These are phyloP conservation scores for Andrena dorsata DNA, from an alignment of 2,888 invertebrate genomes.

Conservation along the genomic window DNA sequence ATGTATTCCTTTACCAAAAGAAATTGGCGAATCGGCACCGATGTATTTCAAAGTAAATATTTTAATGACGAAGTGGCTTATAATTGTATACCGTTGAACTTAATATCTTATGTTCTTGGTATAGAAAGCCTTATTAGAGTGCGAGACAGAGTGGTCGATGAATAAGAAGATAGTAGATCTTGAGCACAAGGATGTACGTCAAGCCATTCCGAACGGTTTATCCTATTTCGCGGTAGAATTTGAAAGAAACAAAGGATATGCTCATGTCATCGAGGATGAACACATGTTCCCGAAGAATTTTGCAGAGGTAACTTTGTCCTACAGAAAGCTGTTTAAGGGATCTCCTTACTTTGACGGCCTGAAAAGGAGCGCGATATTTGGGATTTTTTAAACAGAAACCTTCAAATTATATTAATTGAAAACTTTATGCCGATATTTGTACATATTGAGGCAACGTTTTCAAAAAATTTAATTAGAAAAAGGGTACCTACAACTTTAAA, in stretches of 20 bases:
- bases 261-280: conserved; percentile 98
- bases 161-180: conserved; percentile 96
- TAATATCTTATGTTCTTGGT: conserved; percentile 30
- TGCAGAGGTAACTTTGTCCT: conserved; percentile 90
- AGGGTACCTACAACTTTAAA: no score
- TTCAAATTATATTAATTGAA: no score
- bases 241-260: conserved; percentile 96
- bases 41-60: conserved; percentile 94
- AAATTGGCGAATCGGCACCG: conserved; percentile 94
- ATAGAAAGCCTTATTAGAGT: conserved; percentile 96
- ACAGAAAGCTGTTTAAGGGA: neutral
- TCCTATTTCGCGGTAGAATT: conserved; percentile 98
- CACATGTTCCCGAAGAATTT: conserved; percentile 94
- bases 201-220: conserved; percentile 95
- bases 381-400: no score
- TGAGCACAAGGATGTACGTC: conserved; percentile 90
- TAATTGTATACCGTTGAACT: conserved; percentile 4
- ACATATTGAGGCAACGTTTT: no score
- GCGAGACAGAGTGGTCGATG: conserved; percentile 97
- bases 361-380: neutral
- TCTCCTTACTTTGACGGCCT: neutral
- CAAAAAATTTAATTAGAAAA: no score
- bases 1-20: conserved; percentile 94
- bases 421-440: no score
- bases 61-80: neutral